Evolutionary conservation across 2,797 vertebrate genomes (phyloP).

Genomic region (Girardinus metallicus): DNA sequence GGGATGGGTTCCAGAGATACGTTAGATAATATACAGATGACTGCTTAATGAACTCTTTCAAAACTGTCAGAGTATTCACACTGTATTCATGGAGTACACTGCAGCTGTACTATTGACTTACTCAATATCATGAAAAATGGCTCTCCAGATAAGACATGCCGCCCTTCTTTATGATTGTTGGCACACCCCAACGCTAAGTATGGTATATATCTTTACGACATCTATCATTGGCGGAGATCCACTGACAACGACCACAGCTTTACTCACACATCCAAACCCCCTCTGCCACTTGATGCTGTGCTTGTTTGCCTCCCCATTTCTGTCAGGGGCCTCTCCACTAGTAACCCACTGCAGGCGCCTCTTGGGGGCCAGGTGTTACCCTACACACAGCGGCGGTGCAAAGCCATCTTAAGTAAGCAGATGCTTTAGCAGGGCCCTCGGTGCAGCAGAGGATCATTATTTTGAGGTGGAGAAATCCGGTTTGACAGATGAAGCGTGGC

Average conservation of each 20-base stretch:
- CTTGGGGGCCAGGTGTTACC: constrained; percentile 73
- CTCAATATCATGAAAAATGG: constrained; percentile 54
- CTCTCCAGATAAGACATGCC: constrained; percentile 49
- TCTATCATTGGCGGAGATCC: constrained; percentile 69
- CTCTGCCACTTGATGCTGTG: constrained; percentile 65
- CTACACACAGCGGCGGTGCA: constrained; percentile 65
- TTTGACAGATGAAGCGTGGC: constrained; percentile 98
- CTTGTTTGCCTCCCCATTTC: constrained; percentile 79
- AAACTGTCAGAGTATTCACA: neutral
- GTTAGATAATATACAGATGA: neutral
- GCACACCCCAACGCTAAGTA: constrained; percentile 45
- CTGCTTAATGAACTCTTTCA: neutral
- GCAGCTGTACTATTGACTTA: constrained; percentile 26
- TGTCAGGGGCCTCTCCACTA: constrained; percentile 73
- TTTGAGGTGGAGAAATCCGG: constrained; percentile 98
- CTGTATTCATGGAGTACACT: neutral
- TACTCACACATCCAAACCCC: constrained; percentile 57
- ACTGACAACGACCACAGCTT: constrained; percentile 66
- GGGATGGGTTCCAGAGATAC: neutral
- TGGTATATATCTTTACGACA: constrained; percentile 71
- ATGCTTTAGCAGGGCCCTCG: constrained; percentile 85
- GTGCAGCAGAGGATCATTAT: constrained; percentile 98
- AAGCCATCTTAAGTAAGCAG: constrained; percentile 83
- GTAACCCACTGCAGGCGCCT: constrained; percentile 66
- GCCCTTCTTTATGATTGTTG: constrained; percentile 36